Base-by-base conservation (phyloP, 2,113 vertebrate species). In the Clarias batrachus region DNA sequence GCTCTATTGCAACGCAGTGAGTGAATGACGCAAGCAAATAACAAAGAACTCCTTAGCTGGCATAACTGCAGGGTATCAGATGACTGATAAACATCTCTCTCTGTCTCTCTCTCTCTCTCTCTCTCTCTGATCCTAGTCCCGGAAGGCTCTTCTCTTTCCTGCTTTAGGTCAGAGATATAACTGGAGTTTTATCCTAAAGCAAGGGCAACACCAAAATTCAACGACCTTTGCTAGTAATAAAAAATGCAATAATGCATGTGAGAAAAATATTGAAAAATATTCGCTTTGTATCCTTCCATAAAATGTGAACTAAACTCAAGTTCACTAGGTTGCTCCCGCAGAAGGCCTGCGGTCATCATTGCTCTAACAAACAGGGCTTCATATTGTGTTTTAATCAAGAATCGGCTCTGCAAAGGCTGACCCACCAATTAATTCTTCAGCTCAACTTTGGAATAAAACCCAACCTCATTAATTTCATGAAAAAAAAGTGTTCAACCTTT, bases 31-130 rank as follows among this genome's bases (percentile, higher is more conserved):
- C 82, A 89, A 76, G 21, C 60, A 10, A 81, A 73, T 37, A 78
- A 89, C 82, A 87, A 89, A 86, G 83, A 76, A 48, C 52, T 54
- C 37, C 70, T 89, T 83, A 65, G 74, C 62, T 86, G 59, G 66
- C 81, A 84, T 86, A 85, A 83, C 80, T 86, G 52, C 56, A 84
- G 79, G 85, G 77, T 66, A 82, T 85, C 85, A 87, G 68, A 87
- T 87, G 77, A 85, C 82, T 77, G 82, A 89, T 87, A 81, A 11
- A n/a, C 77, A 60, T 86, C 84, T 86, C 81, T 41, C 54, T 78
- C 19, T 85, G n/a, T 60, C 80, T 41, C 25, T 8, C 41, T 63
- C 73, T 86, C 56, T 63, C 73, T 86, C 56, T 41, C n/a, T 52
- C 54, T 78, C 19, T 85, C 66, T 65, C 81, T 33, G 23, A 41